phyloP scores from a whole-genome alignment of 64 coral and sea anemone genomes.

The Montipora foliosa region DNA sequence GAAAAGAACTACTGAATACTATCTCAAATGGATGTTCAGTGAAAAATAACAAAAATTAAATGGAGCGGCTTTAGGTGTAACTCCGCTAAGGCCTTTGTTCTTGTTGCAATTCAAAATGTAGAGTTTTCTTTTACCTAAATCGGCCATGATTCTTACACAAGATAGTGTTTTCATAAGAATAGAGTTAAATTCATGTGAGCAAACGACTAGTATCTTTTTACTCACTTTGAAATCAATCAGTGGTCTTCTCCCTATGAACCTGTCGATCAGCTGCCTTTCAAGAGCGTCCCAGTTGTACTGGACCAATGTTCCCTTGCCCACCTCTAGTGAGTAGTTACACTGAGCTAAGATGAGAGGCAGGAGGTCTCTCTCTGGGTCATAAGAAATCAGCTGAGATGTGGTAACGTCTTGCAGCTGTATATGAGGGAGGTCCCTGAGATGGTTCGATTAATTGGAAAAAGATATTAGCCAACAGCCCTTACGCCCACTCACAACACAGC shows the following conservation, averaged over 20 bases:
- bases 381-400: conserved; percentile 54
- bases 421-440: conserved; percentile 8
- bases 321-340: conserved; percentile 77
- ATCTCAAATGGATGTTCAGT: too few relatives aligned
- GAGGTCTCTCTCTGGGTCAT: conserved; percentile 68
- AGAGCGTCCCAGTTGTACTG: conserved; percentile 69
- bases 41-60: too few relatives aligned
- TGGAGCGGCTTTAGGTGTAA: too few relatives aligned
- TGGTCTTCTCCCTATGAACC: conserved; percentile 54
- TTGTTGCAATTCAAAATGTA: too few relatives aligned
- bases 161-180: not conserved
- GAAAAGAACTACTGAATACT: too few relatives aligned
- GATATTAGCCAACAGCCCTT: not conserved
- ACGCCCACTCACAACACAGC: too few relatives aligned
- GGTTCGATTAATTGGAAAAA: not conserved
- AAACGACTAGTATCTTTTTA: not conserved
- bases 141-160: not conserved
- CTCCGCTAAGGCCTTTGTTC: too few relatives aligned
- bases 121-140: too few relatives aligned
- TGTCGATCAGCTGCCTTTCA: conserved; percentile 70
- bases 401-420: conserved; percentile 49
- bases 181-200: not conserved
- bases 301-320: conserved; percentile 66
- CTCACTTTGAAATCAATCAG: conserved; percentile 74
- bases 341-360: conserved; percentile 64